Conservation (phyloP, 2,888 invertebrate genomes). For the Apotomis turbidana region DNA sequence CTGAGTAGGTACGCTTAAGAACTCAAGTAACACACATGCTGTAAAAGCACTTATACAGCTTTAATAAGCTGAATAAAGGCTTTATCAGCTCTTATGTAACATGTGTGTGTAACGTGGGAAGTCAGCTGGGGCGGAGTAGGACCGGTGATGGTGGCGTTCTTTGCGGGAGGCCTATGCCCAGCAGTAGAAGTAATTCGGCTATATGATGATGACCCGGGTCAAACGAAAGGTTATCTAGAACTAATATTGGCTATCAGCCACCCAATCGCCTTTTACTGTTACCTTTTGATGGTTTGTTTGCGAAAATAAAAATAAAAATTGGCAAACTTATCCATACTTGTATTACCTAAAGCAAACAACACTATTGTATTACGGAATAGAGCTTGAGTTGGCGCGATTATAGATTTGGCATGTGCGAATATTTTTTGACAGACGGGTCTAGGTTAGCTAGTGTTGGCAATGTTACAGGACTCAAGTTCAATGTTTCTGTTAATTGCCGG, state of each 20-base stretch:
- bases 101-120: too few species aligned
- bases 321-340: conserved; percentile 21
- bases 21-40: too few species aligned
- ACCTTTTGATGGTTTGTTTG: conserved; percentile 48
- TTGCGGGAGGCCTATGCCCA: too few species aligned
- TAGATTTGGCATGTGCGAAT: conserved; percentile 11
- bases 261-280: conserved; percentile 50
- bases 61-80: too few species aligned
- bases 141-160: too few species aligned
- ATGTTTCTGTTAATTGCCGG: conserved; percentile 69
- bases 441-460: conserved; percentile 52
- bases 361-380: conserved; percentile 2
- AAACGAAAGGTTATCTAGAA: conserved; percentile 45
- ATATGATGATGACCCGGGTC: conserved; percentile 10
- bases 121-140: too few species aligned
- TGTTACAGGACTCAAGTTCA: conserved; percentile 70
- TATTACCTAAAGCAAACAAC: conserved; percentile 4
- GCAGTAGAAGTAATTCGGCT: too few species aligned
- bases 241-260: conserved; percentile 60
- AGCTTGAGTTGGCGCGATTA: background rate
- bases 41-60: too few species aligned
- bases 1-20: too few species aligned
- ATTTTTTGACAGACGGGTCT: conserved; percentile 25
- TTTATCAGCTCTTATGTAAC: too few species aligned
- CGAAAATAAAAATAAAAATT: conserved; percentile 45